Evolutionary conservation across 64 coral and sea anemone species (phyloP).

Genomic region (Stylophora pistillata): DNA sequence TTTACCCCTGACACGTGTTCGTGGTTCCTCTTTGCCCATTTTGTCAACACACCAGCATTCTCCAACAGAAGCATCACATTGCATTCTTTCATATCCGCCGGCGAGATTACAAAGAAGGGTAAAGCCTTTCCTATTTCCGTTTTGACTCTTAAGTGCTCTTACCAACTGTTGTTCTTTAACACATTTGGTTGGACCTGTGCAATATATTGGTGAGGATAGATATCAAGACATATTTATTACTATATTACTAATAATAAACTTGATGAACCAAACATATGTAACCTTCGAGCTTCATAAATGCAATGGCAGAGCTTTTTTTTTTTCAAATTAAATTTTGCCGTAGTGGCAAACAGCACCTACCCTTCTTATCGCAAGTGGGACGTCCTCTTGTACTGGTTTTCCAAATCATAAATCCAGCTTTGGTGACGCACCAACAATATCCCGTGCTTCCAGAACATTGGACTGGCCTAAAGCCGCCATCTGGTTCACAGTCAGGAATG

Average conservation of each 20-base stretch:
- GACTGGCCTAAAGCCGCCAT: slow-evolving; percentile 65
- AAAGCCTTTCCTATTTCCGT: slow-evolving; percentile 40
- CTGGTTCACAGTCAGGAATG: slow-evolving; percentile 58
- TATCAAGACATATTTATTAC: background rate
- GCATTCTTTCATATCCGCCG: slow-evolving; percentile 80
- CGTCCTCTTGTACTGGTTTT: slow-evolving; percentile 54
- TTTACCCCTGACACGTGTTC: slow-evolving; percentile 68
- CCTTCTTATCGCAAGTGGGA: slow-evolving; percentile 62
- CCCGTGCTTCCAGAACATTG: slow-evolving; percentile 60
- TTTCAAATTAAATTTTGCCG: no score
- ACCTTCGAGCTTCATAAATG: no score
- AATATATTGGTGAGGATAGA: background rate
- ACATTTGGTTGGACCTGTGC: slow-evolving; percentile 67
- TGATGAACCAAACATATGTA: no score
- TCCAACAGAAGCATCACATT: slow-evolving; percentile 58
- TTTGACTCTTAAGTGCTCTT: background rate
- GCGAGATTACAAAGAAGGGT: slow-evolving; percentile 63
- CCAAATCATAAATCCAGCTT: slow-evolving; percentile 70
- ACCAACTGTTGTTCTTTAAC: slow-evolving; percentile 47
- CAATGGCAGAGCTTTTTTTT: no score
- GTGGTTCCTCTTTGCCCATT: slow-evolving; percentile 72
- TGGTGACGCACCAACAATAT: slow-evolving; percentile 81
- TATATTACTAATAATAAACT: no score
- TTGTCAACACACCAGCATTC: slow-evolving; percentile 95
- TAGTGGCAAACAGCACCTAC: background rate